A percentile compares a stretch with the other conserved stretches of the same genome.
Conservation (phyloP, 1,140 invertebrate species). For the Ylistrum balloti region DNA sequence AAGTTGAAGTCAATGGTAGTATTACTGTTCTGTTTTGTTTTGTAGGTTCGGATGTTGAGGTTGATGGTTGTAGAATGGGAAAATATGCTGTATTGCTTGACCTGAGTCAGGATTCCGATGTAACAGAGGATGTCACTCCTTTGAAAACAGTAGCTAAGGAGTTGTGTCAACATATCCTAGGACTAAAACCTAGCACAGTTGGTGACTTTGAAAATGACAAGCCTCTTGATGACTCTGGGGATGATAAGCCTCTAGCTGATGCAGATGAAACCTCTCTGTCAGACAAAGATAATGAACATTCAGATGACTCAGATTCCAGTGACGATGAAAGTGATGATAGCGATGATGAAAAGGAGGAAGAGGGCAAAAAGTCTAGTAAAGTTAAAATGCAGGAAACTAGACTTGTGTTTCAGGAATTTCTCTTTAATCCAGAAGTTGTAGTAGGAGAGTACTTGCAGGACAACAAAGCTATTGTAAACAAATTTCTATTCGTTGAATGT, state of each 20-base stretch:
- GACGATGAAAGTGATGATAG: conserved; percentile 32
- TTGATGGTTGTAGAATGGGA: conserved; percentile 84
- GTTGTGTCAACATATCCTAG: conserved; percentile 95
- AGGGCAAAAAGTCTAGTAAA: background rate
- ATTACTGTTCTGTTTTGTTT: no score
- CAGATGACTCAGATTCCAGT: conserved; percentile 29
- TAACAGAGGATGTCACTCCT: conserved; percentile 56
- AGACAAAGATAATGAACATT: conserved; percentile 7
- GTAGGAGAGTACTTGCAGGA: conserved; percentile 14
- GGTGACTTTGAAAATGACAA: conserved; percentile 83
- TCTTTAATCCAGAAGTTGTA: conserved; percentile 36
- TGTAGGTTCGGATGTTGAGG: conserved; percentile 65
- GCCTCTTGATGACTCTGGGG: background rate
- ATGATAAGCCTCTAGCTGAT: background rate
- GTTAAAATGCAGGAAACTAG: conserved; percentile 43
- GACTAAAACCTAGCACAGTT: conserved; percentile 92
- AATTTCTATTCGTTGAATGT: conserved; percentile 45
- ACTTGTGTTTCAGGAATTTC: conserved; percentile 46
- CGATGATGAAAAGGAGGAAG: conserved; percentile 35
- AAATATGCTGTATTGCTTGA: conserved; percentile 92
- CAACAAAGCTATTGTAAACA: background rate
- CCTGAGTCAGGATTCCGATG: conserved; percentile 61
- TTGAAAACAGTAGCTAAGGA: conserved; percentile 86
- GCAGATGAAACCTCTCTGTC: background rate
- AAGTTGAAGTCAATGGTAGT: no score